phyloP scores from a whole-genome alignment of 2,888 invertebrate genomes.

The Actias luna region DNA sequence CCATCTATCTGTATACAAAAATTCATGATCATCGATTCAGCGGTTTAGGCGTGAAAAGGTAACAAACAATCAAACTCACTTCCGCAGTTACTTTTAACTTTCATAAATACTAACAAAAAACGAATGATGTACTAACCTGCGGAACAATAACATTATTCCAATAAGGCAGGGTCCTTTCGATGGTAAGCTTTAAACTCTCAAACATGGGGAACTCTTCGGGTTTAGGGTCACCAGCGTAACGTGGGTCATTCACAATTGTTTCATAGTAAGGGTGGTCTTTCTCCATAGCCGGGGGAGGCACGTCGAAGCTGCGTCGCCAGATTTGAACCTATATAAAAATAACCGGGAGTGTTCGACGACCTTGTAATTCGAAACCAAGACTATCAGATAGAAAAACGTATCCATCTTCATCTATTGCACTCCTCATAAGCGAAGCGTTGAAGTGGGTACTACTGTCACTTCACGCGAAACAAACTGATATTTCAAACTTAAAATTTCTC shows the following conservation, averaged over 20 bases:
- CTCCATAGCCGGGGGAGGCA: conserved; percentile 91
- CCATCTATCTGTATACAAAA: too few relatives aligned
- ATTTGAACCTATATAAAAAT: conserved; percentile 84
- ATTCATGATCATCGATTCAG: too few relatives aligned
- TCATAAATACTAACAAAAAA: not conserved
- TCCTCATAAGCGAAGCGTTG: too few relatives aligned
- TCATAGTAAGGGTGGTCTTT: conserved; percentile 88
- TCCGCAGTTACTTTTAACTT: not conserved
- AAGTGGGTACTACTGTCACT: too few relatives aligned
- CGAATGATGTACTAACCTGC: conserved; percentile 50
- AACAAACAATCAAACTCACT: too few relatives aligned
- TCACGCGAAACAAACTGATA: too few relatives aligned
- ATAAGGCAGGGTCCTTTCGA: conserved; percentile 91
- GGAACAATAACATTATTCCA: conserved; percentile 93
- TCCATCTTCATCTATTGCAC: too few relatives aligned
- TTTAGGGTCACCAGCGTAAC: conserved; percentile 87
- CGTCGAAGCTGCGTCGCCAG: conserved; percentile 92
- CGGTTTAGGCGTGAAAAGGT: too few relatives aligned
- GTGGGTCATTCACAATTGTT: conserved; percentile 87
- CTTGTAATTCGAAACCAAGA: too few relatives aligned
- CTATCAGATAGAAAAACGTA: too few relatives aligned
- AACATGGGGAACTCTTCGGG: conserved; percentile 89
- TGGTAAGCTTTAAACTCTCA: conserved; percentile 91
- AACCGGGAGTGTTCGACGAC: too few relatives aligned
- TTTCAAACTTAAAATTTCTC: too few relatives aligned